Evolutionary conservation across 2,113 vertebrate genomes (phyloP).

Genomic region (Prunella himalayana): DNA sequence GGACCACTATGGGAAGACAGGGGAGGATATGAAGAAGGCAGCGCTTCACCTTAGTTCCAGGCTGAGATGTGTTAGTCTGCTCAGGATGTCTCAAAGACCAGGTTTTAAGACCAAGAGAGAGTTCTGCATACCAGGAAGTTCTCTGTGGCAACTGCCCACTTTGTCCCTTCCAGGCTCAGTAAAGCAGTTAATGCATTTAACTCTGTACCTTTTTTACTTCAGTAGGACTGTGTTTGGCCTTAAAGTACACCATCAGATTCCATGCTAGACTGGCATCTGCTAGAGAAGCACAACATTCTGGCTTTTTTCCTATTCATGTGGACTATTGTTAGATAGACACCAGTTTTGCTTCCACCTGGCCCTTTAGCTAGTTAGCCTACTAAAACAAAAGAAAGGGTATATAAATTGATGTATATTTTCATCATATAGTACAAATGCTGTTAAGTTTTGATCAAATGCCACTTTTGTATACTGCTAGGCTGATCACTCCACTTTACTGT

Average conservation of each 20-base stretch:
- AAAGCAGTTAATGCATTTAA: not conserved
- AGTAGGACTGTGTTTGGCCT: not conserved
- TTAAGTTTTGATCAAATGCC: not conserved
- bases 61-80: not conserved
- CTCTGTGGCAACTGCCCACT: not conserved
- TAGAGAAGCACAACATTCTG: not conserved
- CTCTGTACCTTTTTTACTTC: not conserved
- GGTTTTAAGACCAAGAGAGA: not conserved
- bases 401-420: not conserved
- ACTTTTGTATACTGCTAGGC: not conserved
- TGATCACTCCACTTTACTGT: accelerated
- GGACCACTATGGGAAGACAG: not conserved
- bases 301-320: not conserved
- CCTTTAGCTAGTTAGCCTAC: not conserved
- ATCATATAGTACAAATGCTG: not conserved
- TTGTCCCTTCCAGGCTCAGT: not conserved
- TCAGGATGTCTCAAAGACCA: not conserved
- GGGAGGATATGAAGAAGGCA: not conserved
- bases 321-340: not conserved
- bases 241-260: not conserved
- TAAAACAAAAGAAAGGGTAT: not conserved
- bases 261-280: not conserved
- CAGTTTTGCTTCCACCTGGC: not conserved
- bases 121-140: accelerated
- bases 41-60: not conserved